Evolutionary conservation across 2,888 invertebrate genomes (phyloP).

Genomic region (Ichneumoninae sp.): DNA sequence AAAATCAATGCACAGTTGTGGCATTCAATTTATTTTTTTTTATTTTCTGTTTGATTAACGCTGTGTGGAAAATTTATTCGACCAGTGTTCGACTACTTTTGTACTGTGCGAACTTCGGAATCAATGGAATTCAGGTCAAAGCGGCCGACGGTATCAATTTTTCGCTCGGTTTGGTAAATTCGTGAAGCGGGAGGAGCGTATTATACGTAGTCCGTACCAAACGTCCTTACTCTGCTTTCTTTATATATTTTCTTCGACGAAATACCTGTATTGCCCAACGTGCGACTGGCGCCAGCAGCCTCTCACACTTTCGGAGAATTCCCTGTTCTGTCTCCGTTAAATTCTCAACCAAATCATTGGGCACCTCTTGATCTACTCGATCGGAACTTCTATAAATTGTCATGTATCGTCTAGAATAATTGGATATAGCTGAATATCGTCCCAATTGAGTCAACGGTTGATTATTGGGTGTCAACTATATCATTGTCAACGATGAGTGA

Average conservation of each 20-base stretch:
- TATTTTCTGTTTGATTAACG: neutral
- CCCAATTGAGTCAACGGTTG: no score
- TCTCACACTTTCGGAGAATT: constrained; percentile 62
- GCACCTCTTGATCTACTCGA: neutral
- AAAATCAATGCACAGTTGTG: neutral
- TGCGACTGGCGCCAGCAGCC: constrained; percentile 66
- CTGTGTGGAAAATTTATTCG: neutral
- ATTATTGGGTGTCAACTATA: no score
- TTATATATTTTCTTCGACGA: constrained; percentile 40
- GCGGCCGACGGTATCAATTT: constrained; percentile 37
- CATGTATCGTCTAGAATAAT: neutral
- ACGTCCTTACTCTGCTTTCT: constrained; percentile 66
- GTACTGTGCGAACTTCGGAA: constrained; percentile 33
- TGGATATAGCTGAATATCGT: neutral
- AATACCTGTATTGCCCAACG: constrained; percentile 63
- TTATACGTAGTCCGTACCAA: constrained; percentile 27
- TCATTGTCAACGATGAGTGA: no score
- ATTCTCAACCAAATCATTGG: neutral
- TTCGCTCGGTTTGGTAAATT: constrained; percentile 35
- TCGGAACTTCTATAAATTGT: neutral
- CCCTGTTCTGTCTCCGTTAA: constrained; percentile 80
- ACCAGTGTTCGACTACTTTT: constrained; percentile 33
- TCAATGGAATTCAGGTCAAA: constrained; percentile 54
- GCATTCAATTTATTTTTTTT: neutral
- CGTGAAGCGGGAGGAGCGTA: constrained; percentile 9